These are phyloP conservation scores for Polymixis lichenea DNA, from an alignment of 2,888 invertebrate species.

Conservation along the genomic window DNA sequence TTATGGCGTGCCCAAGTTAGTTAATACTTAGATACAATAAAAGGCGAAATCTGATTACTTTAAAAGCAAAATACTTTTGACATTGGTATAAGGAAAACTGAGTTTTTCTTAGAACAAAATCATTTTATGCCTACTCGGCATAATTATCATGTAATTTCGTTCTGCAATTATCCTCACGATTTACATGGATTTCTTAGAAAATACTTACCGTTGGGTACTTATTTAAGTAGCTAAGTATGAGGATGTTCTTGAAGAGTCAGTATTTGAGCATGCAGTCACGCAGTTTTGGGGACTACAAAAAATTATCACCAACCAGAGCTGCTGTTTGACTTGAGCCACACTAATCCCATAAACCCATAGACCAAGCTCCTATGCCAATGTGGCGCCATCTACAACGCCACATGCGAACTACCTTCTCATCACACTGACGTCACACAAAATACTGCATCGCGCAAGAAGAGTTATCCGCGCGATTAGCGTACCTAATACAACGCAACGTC, in stretches of 20 bases:
- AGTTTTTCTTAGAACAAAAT: constrained; percentile 51
- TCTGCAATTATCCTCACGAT: constrained; percentile 34
- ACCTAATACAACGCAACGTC: no score
- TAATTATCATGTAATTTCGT: constrained; percentile 43
- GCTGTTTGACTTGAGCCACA: background rate
- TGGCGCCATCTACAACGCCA: background rate
- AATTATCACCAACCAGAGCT: no score
- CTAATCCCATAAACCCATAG: no score
- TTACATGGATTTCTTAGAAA: constrained; percentile 37
- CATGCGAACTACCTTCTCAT: background rate
- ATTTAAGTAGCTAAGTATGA: background rate
- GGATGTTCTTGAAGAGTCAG: background rate
- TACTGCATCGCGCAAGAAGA: background rate
- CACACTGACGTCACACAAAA: background rate
- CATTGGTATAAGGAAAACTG: constrained; percentile 33
- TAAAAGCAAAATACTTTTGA: constrained; percentile 1
- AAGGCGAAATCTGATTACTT: background rate
- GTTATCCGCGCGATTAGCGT: no score
- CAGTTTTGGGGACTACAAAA: background rate
- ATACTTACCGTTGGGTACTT: background rate
- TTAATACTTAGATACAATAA: no score
- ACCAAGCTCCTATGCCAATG: background rate
- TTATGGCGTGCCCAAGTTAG: no score
- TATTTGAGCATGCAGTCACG: background rate
- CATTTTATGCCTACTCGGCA: constrained; percentile 33